These are phyloP conservation scores for Sinelater perroti DNA, from an alignment of 2,888 invertebrate genomes.

Conservation along the genomic window DNA sequence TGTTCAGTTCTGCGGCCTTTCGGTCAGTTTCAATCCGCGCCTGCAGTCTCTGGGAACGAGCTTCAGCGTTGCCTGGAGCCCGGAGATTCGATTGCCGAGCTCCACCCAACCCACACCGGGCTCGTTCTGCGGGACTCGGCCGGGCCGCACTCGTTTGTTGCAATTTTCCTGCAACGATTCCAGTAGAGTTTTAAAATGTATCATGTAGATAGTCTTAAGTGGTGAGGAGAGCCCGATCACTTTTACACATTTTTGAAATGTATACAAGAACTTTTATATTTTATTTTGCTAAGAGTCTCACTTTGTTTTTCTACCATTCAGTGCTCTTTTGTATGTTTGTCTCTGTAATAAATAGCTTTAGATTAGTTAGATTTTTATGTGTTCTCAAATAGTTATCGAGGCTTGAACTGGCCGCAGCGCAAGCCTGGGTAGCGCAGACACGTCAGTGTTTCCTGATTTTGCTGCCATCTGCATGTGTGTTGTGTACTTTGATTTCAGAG, in stretches of 20 bases:
- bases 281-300: background rate
- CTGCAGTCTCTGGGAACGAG: too few species aligned
- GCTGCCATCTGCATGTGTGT: background rate
- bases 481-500: constrained; percentile 24
- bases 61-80: constrained; percentile 12
- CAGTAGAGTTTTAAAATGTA: constrained; percentile 18
- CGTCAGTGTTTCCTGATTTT: background rate
- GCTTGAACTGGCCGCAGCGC: background rate
- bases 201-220: background rate
- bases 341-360: constrained; percentile 30
- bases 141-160: constrained; percentile 1
- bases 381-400: constrained; percentile 1
- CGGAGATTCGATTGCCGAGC: constrained; percentile 1
- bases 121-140: constrained; percentile 4
- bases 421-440: background rate
- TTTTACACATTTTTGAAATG: constrained; percentile 4
- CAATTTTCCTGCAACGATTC: constrained; percentile 23
- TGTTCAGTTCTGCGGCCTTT: too few species aligned
- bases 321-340: constrained; percentile 14
- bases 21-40: too few species aligned
- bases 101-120: background rate
- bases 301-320: background rate
- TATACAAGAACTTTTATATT: constrained; percentile 3
- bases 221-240: background rate
- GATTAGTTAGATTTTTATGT: constrained; percentile 18